Conservation (phyloP, 1,140 invertebrate species). For the Aphaenogaster rudis region DNA sequence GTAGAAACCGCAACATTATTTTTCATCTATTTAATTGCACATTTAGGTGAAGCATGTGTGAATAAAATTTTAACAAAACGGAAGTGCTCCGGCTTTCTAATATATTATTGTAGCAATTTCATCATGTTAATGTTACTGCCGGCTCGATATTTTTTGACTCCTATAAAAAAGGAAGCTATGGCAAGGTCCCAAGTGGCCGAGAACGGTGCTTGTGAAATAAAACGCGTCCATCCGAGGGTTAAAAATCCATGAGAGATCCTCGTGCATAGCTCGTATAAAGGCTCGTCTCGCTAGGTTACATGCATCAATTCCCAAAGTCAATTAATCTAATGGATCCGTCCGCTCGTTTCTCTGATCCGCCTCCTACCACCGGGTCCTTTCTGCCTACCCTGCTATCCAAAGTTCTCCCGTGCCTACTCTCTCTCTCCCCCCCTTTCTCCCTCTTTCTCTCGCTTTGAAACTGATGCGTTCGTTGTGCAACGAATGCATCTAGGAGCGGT, state of each 20-base stretch:
- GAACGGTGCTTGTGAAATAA: conserved; percentile 31
- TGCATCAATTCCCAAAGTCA: conserved; percentile 71
- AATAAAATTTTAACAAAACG: conserved; percentile 18
- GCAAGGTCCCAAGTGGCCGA: conserved; percentile 20
- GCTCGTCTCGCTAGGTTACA: conserved; percentile 38
- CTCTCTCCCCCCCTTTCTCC: not conserved
- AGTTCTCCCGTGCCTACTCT: not conserved
- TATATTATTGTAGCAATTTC: not conserved
- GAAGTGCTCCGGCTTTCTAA: not conserved
- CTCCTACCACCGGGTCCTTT: not conserved
- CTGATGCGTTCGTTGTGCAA: conserved; percentile 78
- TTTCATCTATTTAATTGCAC: not conserved
- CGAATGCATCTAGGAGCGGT: conserved; percentile 78
- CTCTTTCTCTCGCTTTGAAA: conserved; percentile 31
- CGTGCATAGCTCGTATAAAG: not conserved
- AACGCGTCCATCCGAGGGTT: conserved; percentile 19
- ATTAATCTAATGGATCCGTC: conserved; percentile 77
- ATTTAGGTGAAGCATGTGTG: not conserved
- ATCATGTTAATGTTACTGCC: not conserved
- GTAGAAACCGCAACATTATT: not conserved
- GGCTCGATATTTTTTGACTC: not conserved
- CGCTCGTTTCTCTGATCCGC: conserved; percentile 47
- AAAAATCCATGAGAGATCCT: conserved; percentile 43
- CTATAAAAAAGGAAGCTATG: not conserved
- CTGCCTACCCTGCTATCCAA: not conserved